Evolutionary conservation across 2,888 invertebrate genomes (phyloP), one percentile per base, ranked within the genome.

Genomic region (Subacronicta megacephala): DNA sequence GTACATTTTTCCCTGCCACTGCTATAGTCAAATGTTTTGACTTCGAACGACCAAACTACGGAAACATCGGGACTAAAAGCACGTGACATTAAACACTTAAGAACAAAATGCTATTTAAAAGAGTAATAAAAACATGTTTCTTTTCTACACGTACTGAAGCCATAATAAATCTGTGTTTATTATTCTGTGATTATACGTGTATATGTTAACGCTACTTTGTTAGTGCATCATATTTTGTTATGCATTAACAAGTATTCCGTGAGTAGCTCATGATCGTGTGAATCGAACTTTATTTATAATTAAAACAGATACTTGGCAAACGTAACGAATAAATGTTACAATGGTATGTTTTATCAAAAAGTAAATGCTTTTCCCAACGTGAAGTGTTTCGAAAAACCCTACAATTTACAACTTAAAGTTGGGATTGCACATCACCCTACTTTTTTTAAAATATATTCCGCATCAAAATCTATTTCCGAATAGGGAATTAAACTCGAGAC

Each of bases 301-400:
- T 40, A 16, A 44, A 46, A 65, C 36, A 60, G 60, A 51, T 67
- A 47, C 51, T 50, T 66, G 54, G 54, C 38, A 72, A 66, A 72
- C 52, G 46, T 43, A 54, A n/a, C n/a, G n/a, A n/a, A 60, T 72
- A 72, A 72, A 59, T n/a, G n/a, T n/a, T n/a, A n/a, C n/a, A 67
- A 72, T 72, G 52, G 54, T 54, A 43, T 52, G 37, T 55, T 54
- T 60, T 18, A 51, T 42, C 43, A 44, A 49, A 64, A 51, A 51
- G n/a, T 52, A 47, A 46, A 65, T 37, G 54, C 51, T 67, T 42
- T 72, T 29, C 51, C 43, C 62, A 52, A n/a, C 73, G 61, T 49
- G 55, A 49, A 38, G 31, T 17, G 38, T 29, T 41, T 41, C 23
- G 16, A 38, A 31, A 7, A 6, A 23, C 9, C 1, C 23, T 9